These are phyloP conservation scores for Folsomia candida DNA, from an alignment of 2,888 invertebrate genomes.

Conservation along the genomic window DNA sequence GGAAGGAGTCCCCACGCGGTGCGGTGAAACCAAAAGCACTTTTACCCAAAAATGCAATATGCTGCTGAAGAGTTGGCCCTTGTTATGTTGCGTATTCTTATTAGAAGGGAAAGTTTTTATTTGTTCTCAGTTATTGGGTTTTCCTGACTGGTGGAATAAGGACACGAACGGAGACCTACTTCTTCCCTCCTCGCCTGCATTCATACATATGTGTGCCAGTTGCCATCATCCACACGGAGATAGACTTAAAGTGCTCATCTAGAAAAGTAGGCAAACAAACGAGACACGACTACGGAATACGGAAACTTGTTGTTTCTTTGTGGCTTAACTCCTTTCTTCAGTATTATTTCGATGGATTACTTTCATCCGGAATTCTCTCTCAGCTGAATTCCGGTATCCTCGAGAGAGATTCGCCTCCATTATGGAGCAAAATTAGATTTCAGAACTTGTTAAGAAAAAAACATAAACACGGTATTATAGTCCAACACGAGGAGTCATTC, in stretches of 20 bases:
- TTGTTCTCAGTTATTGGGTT: conserved; percentile 6
- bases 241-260: conserved; percentile 5
- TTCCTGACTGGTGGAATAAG: background rate
- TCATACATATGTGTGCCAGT: too few species aligned
- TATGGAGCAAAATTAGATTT: background rate
- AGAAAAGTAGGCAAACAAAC: conserved; percentile 4
- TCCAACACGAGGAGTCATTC: too few species aligned
- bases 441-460: conserved; percentile 1
- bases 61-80: background rate
- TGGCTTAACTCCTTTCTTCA: conserved; percentile 2
- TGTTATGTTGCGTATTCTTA: conserved; percentile 3
- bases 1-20: too few species aligned
- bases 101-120: conserved; percentile 2
- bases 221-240: background rate
- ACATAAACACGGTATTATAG: background rate
- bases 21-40: too few species aligned
- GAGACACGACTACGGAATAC: background rate
- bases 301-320: conserved; percentile 1
- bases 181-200: background rate
- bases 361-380: conserved; percentile 1
- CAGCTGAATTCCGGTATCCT: background rate
- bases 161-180: background rate
- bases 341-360: conserved; percentile 4
- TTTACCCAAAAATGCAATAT: background rate
- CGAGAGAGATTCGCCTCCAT: background rate